phyloP scores from a whole-genome alignment of 1,140 invertebrate genomes.

The Lethocerus indicus region DNA sequence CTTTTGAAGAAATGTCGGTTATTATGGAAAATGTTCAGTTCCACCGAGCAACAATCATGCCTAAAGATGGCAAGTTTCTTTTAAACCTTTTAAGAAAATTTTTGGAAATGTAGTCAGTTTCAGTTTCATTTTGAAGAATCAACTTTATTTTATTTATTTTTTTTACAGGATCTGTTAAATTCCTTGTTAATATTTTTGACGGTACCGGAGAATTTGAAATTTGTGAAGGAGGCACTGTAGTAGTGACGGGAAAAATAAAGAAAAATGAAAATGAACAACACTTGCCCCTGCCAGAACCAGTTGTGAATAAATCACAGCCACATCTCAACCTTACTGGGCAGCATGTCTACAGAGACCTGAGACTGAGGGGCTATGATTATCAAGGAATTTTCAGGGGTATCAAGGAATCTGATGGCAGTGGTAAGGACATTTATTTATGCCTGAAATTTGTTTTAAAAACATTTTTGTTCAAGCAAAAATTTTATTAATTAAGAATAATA shows the following conservation, averaged over 20 bases:
- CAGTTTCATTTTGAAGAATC: no score
- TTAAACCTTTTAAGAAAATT: not conserved
- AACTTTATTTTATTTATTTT: no score
- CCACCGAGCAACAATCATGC: slow-evolving; percentile 80
- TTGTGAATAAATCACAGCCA: not conserved
- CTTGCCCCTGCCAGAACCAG: not conserved
- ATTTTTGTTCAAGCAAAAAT: no score
- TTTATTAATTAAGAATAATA: no score
- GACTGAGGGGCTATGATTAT: slow-evolving; percentile 89
- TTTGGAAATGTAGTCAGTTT: not conserved
- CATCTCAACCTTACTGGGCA: slow-evolving; percentile 37
- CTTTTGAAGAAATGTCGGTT: slow-evolving; percentile 65
- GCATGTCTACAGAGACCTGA: slow-evolving; percentile 88
- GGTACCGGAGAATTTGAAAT: slow-evolving; percentile 84
- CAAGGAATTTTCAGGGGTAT: slow-evolving; percentile 73
- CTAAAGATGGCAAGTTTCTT: slow-evolving; percentile 43
- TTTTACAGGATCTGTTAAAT: slow-evolving; percentile 46
- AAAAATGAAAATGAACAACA: not conserved
- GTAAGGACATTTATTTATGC: slow-evolving; percentile 19
- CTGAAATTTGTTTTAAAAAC: not conserved
- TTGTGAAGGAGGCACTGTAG: slow-evolving; percentile 67
- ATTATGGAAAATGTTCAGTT: slow-evolving; percentile 78
- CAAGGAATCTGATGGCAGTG: slow-evolving; percentile 43
- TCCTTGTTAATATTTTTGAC: slow-evolving; percentile 76
- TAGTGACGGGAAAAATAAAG: slow-evolving; percentile 55